Percentiles rank a stretch among this genome's conserved stretches.
Evolutionary conservation across 1,140 invertebrate species (phyloP).

Genomic region (Dinoponera quadriceps): DNA sequence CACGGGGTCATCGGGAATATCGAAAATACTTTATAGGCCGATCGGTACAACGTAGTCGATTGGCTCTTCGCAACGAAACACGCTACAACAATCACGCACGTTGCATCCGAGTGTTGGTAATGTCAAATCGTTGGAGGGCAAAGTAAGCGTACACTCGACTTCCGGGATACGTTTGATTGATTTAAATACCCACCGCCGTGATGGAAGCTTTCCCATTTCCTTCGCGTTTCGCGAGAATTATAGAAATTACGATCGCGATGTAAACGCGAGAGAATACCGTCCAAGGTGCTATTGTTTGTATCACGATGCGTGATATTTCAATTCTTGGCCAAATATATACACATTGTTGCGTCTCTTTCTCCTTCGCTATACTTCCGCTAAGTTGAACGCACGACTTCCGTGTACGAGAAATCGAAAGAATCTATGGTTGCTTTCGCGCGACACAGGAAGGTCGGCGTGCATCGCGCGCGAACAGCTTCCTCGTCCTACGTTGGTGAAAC

Average conservation of each 20-base stretch:
- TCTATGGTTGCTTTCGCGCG: neutral
- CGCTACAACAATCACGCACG: neutral
- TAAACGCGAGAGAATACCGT: neutral
- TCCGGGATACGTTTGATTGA: neutral
- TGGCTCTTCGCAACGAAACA: constrained; percentile 12
- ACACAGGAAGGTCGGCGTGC: neutral
- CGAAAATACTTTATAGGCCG: constrained; percentile 1
- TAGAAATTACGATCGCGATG: neutral
- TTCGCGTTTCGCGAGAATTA: neutral
- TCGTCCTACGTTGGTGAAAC: constrained; percentile 7
- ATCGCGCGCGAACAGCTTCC: constrained; percentile 9
- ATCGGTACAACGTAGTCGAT: neutral
- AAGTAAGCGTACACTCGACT: neutral
- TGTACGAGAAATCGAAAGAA: neutral
- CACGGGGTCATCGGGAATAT: neutral
- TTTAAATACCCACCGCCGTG: neutral
- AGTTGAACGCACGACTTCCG: neutral
- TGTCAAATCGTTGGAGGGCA: neutral
- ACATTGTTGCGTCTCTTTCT: constrained; percentile 3
- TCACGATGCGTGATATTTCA: neutral
- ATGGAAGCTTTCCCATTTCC: neutral
- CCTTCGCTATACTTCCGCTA: neutral
- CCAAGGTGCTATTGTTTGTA: neutral
- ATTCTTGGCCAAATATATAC: too few relatives aligned
- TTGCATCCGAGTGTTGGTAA: constrained; percentile 13